phyloP scores from a whole-genome alignment of 2,113 vertebrate genomes.

The Melanotaenia duboulayi region DNA sequence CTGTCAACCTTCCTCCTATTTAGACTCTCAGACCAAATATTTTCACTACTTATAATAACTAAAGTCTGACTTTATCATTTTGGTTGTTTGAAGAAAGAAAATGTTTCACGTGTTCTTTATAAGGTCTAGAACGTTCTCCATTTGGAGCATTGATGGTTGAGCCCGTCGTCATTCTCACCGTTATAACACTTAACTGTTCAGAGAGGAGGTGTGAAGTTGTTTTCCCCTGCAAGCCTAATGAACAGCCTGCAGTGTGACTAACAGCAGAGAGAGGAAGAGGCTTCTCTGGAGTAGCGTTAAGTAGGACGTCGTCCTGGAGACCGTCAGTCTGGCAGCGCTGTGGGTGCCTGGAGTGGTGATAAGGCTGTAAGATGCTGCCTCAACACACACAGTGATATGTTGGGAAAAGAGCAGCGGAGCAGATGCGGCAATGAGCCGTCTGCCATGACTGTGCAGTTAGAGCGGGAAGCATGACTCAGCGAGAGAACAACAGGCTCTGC shows the following conservation, averaged over 20 bases:
- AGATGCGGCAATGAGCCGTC: slow-evolving; percentile 21
- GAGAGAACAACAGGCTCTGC: not conserved
- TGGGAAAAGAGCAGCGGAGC: slow-evolving; percentile 38
- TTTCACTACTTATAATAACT: no score
- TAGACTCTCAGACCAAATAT: no score
- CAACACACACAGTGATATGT: not conserved
- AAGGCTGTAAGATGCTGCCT: slow-evolving; percentile 33
- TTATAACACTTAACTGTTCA: not conserved
- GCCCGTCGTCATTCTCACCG: not conserved
- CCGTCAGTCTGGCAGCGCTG: slow-evolving; percentile 58
- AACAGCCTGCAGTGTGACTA: not conserved
- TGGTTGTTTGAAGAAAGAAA: no score
- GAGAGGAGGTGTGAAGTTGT: not conserved
- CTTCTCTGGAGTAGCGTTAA: slow-evolving; percentile 55
- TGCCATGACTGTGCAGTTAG: slow-evolving; percentile 52
- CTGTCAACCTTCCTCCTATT: no score
- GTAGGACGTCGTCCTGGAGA: slow-evolving; percentile 80
- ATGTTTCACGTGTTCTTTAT: no score
- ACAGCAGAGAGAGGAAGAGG: slow-evolving; percentile 1
- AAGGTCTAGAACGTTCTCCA: no score
- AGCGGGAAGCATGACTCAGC: slow-evolving; percentile 41
- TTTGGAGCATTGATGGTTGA: no score
- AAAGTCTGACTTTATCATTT: no score
- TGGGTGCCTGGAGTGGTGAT: slow-evolving; percentile 64
- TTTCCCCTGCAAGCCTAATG: not conserved